Percentiles rank a stretch among this genome's conserved stretches.
phyloP scores from a whole-genome alignment of 2,888 invertebrate species.

The Noctua janthina region DNA sequence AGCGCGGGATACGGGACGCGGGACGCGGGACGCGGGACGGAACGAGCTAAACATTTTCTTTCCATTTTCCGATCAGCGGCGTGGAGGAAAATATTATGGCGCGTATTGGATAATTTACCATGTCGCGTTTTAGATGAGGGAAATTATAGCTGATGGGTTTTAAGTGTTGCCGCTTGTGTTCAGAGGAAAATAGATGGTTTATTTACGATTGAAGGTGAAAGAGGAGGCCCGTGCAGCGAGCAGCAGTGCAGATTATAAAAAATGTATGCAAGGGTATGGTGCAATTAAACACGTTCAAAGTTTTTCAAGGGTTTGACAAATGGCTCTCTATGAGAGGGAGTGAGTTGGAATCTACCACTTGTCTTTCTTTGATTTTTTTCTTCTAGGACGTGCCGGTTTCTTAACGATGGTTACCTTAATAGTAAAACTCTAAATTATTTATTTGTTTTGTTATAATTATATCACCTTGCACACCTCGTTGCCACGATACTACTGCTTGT shows the following conservation, averaged over 20 bases:
- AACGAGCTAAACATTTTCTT: conserved; percentile 56
- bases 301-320: neutral
- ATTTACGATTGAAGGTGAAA: neutral
- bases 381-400: neutral
- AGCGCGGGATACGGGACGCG: conserved; percentile 16
- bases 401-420: neutral
- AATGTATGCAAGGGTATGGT: neutral
- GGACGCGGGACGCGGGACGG: conserved; percentile 11
- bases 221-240: neutral
- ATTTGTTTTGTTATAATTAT: neutral
- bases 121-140: conserved; percentile 24
- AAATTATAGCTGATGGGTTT: conserved; percentile 31
- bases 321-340: neutral
- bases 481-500: neutral
- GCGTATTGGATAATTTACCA: conserved; percentile 40
- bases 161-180: conserved; percentile 2
- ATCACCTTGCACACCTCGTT: neutral
- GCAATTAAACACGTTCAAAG: neutral
- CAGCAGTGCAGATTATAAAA: neutral
- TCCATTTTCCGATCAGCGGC: conserved; percentile 53
- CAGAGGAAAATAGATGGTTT: neutral
- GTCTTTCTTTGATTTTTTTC: neutral
- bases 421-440: neutral
- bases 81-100: conserved; percentile 47
- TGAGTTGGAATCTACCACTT: neutral